These are phyloP conservation scores for Marmota flaviventris DNA, from an alignment of 2,113 vertebrate genomes.

Conservation along the genomic window DNA sequence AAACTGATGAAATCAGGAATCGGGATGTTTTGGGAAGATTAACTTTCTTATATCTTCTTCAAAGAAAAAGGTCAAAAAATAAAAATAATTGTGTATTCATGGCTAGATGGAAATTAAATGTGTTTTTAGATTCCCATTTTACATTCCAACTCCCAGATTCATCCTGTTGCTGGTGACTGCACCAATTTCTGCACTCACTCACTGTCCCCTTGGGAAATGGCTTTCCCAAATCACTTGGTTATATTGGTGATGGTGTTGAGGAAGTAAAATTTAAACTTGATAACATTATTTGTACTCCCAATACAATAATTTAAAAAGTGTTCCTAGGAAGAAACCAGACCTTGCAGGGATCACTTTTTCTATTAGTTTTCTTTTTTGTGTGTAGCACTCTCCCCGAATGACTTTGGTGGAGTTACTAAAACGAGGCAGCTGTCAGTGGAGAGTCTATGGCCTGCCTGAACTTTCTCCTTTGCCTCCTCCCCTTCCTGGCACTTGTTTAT, in stretches of 20 bases:
- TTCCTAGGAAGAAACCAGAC: neutral
- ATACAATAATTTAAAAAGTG: neutral
- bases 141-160: accelerated
- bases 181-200: neutral
- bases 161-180: neutral
- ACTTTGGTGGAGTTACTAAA: constrained; percentile 52
- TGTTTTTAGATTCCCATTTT: neutral
- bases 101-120: neutral
- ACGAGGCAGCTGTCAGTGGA: neutral
- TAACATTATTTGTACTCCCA: neutral
- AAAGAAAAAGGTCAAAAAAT: neutral
- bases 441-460: neutral
- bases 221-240: neutral
- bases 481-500: neutral
- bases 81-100: neutral
- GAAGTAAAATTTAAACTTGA: constrained; percentile 25
- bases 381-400: neutral
- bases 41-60: neutral
- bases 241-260: neutral
- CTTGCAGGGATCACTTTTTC: neutral
- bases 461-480: neutral
- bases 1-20: neutral
- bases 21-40: neutral
- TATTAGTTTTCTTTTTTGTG: neutral
- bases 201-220: neutral